These are phyloP conservation scores for Lasiurus cinereus DNA, from an alignment of 2,113 vertebrate genomes.

Conservation along the genomic window DNA sequence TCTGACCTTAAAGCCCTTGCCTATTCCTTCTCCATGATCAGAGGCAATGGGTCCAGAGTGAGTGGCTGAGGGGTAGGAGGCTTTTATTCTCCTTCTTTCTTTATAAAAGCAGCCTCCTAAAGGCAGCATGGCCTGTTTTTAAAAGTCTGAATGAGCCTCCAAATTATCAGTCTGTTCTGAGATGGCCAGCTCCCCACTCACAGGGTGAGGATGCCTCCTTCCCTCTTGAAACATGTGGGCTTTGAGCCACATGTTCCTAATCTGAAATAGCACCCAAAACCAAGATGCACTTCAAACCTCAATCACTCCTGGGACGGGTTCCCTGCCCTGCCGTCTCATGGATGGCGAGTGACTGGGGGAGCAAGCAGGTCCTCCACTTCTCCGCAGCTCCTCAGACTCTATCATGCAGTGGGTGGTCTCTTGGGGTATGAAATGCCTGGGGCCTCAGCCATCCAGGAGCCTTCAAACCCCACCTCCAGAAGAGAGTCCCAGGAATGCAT, in stretches of 20 bases:
- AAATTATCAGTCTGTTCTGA: not conserved
- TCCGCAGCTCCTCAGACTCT: not conserved
- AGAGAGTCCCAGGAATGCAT: not conserved
- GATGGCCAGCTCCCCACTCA: not conserved
- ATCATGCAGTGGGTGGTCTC: not conserved
- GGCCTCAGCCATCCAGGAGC: not conserved
- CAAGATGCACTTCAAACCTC: not conserved
- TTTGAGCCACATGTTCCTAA: not conserved
- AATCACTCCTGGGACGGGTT: rapidly evolving
- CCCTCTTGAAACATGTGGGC: not conserved
- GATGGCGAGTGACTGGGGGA: not conserved
- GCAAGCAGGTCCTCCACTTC: not conserved
- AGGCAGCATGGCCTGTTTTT: too few species aligned
- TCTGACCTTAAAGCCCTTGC: not conserved
- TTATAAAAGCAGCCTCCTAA: not conserved
- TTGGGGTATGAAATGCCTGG: not conserved
- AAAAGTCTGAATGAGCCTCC: not conserved
- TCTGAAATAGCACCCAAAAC: not conserved
- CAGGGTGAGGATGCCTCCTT: not conserved
- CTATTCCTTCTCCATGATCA: not conserved
- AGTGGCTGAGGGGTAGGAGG: not conserved
- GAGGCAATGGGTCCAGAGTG: not conserved
- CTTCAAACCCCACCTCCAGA: not conserved
- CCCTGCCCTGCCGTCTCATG: not conserved
- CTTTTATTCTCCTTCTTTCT: not conserved